Conservation (phyloP, 2,888 invertebrate species). For the Trissoscelio sp. region DNA sequence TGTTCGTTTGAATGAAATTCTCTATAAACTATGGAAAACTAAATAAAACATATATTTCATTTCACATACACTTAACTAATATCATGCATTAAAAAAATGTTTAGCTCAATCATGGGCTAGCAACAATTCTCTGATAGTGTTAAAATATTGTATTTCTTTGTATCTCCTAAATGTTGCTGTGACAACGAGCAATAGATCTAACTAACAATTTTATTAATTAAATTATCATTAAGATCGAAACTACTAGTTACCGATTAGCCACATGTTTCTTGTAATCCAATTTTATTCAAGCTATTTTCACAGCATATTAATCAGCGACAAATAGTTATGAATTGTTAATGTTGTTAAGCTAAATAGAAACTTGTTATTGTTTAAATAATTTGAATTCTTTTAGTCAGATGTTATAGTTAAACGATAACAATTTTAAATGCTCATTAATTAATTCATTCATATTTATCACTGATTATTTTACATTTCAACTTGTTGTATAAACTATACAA, state of each 20-base stretch:
- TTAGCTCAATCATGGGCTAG: slow-evolving; percentile 37
- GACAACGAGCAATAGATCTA: slow-evolving; percentile 46
- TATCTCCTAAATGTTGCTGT: slow-evolving; percentile 43
- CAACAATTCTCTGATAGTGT: slow-evolving; percentile 47
- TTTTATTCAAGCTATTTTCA: slow-evolving; percentile 53
- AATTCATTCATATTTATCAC: slow-evolving; percentile 66
- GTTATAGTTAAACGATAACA: no score
- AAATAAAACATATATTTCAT: slow-evolving; percentile 30
- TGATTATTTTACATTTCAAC: slow-evolving; percentile 74
- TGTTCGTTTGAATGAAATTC: slow-evolving; percentile 30
- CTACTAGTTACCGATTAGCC: slow-evolving; percentile 17
- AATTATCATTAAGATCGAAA: slow-evolving; percentile 22
- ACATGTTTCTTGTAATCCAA: slow-evolving; percentile 36
- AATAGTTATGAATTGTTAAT: no score
- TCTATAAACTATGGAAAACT: slow-evolving; percentile 43
- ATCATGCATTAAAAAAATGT: slow-evolving; percentile 40
- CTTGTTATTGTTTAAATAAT: no score
- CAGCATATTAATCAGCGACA: slow-evolving; percentile 69
- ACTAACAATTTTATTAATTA: slow-evolving; percentile 35
- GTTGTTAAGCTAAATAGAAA: no score
- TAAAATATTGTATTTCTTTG: slow-evolving; percentile 48
- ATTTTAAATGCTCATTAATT: not conserved
- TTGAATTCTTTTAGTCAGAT: no score
- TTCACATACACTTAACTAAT: slow-evolving; percentile 38
- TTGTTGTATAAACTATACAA: slow-evolving; percentile 79